A percentile compares a stretch with the other conserved stretches of the same genome.
Evolutionary conservation across 2,113 vertebrate species (phyloP).

Genomic region (Antidorcas marsupialis): DNA sequence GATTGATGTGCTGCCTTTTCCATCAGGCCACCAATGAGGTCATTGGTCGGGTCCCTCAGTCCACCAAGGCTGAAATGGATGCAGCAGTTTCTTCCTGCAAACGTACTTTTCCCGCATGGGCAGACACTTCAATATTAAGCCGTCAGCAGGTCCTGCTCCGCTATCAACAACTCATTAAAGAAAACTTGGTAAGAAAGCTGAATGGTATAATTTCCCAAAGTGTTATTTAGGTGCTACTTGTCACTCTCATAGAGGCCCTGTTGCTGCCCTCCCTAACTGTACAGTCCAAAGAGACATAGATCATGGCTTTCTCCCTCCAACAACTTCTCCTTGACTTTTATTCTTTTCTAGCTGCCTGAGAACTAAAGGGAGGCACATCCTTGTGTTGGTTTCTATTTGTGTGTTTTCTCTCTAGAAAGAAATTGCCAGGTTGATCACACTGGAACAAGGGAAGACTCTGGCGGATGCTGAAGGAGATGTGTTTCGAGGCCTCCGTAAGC

Average conservation of each 20-base stretch:
- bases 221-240: not conserved
- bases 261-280: not conserved
- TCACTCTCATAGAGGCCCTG: not conserved
- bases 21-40: constrained; percentile 94
- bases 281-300: not conserved
- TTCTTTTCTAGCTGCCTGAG: not conserved
- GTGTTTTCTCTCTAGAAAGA: constrained; percentile 90
- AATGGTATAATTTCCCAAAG: not conserved
- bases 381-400: constrained; percentile 27
- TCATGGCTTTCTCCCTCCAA: not conserved
- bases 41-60: constrained; percentile 89
- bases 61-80: constrained; percentile 93
- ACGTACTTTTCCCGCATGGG: constrained; percentile 88
- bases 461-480: constrained; percentile 98
- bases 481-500: constrained; percentile 97
- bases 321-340: not conserved
- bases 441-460: constrained; percentile 97
- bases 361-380: not conserved
- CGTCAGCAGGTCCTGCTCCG: constrained; percentile 95
- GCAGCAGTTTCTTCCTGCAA: constrained; percentile 91
- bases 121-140: constrained; percentile 91
- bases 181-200: constrained; percentile 91
- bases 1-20: constrained; percentile 25
- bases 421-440: constrained; percentile 91
- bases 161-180: constrained; percentile 97